Percentiles rank a stretch among this genome's conserved stretches.
Evolutionary conservation across 2,888 invertebrate genomes (phyloP).

Genomic region (Ptilodon capucinus): DNA sequence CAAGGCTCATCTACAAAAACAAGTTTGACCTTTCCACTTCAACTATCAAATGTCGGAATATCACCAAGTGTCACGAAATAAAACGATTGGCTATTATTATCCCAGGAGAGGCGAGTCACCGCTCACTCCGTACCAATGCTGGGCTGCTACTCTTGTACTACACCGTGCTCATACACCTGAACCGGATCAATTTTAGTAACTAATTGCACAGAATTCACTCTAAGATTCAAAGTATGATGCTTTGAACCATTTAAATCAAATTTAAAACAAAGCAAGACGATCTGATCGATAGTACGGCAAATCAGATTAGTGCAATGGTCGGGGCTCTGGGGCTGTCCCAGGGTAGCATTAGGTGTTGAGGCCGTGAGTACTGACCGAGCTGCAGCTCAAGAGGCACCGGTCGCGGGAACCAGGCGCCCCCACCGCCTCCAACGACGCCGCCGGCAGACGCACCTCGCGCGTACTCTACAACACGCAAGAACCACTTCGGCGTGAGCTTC

Average conservation of each 20-base stretch:
- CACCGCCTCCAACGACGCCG: constrained; percentile 10
- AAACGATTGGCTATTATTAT: not conserved
- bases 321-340: not conserved
- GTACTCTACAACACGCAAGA: constrained; percentile 30
- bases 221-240: too few relatives aligned
- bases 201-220: too few relatives aligned
- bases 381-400: constrained; percentile 32
- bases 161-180: too few relatives aligned
- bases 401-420: constrained; percentile 32
- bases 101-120: not conserved
- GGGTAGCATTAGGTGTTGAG: not conserved
- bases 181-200: too few relatives aligned
- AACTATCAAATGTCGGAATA: not conserved
- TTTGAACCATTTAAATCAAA: too few relatives aligned
- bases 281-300: too few relatives aligned
- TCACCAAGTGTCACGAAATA: not conserved
- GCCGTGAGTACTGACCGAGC: constrained; percentile 24
- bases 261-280: too few relatives aligned
- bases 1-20: not conserved
- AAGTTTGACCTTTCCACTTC: not conserved
- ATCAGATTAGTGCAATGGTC: too few relatives aligned
- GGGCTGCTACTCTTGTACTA: too few relatives aligned
- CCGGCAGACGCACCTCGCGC: constrained; percentile 14
- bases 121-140: too few relatives aligned
- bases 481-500: not conserved